Evolutionary conservation across 2,113 vertebrate species (phyloP).

Genomic region (Sinocyclocheilus rhinocerous): DNA sequence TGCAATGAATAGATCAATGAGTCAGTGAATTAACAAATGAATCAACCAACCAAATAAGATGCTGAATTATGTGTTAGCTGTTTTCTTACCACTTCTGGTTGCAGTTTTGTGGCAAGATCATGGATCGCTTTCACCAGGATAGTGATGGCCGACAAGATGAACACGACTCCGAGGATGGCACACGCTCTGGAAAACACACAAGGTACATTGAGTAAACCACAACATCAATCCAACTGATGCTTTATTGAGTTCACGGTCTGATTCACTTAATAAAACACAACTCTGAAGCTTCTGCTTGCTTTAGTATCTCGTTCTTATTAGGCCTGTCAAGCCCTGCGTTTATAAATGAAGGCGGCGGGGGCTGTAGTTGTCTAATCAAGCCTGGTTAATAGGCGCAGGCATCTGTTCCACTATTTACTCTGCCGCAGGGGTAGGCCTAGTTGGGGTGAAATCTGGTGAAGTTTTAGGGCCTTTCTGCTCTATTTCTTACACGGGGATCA

Average conservation of each 20-base stretch:
- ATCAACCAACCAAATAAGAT: neutral
- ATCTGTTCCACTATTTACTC: constrained; percentile 11
- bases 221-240: neutral
- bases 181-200: constrained; percentile 84
- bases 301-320: neutral
- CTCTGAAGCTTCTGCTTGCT: neutral
- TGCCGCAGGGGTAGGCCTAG: neutral
- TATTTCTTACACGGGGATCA: neutral
- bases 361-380: neutral
- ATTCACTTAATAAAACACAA: constrained; percentile 17
- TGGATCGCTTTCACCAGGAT: constrained; percentile 96
- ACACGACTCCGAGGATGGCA: constrained; percentile 90
- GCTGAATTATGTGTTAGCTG: neutral
- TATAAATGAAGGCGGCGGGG: neutral
- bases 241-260: neutral
- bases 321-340: neutral
- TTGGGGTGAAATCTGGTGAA: neutral
- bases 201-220: neutral
- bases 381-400: constrained; percentile 1
- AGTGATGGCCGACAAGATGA: constrained; percentile 92
- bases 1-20: no score
- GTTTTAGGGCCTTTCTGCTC: neutral
- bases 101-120: constrained; percentile 88
- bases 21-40: constrained; percentile 7
- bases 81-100: constrained; percentile 95